Evolutionary conservation across 2,888 invertebrate genomes (phyloP).

Genomic region (Apamea anceps): DNA sequence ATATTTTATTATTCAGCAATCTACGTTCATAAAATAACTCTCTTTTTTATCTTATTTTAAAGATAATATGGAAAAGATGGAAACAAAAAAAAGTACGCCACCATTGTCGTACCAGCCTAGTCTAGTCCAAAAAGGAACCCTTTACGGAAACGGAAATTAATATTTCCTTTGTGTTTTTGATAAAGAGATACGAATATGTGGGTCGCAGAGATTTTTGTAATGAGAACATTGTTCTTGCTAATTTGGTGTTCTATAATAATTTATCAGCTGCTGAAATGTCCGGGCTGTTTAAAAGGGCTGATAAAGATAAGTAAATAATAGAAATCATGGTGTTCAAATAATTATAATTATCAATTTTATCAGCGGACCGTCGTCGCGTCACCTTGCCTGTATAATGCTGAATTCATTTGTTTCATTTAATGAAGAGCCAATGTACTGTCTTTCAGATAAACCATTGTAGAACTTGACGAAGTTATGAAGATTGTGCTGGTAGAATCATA

Average conservation of each 20-base stretch:
- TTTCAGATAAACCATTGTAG: neutral
- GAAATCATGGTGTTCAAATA: neutral
- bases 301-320: slow-evolving; percentile 1
- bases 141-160: slow-evolving; percentile 76
- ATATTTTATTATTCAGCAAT: slow-evolving; percentile 3
- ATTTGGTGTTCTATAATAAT: slow-evolving; percentile 30
- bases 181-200: slow-evolving; percentile 64
- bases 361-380: neutral
- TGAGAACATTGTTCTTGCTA: slow-evolving; percentile 56
- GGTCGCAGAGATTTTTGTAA: slow-evolving; percentile 58
- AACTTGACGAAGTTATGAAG: neutral
- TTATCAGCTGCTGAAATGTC: slow-evolving; percentile 14
- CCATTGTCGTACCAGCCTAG: slow-evolving; percentile 40
- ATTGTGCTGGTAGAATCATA: neutral
- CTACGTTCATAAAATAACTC: slow-evolving; percentile 2
- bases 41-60: neutral
- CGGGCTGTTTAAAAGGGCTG: neutral
- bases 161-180: slow-evolving; percentile 74
- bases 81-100: slow-evolving; percentile 28
- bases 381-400: too few relatives aligned
- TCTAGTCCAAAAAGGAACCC: slow-evolving; percentile 46
- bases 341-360: neutral
- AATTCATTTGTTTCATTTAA: slow-evolving; percentile 9
- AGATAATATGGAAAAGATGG: slow-evolving; percentile 4
- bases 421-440: neutral